Base-by-base conservation (phyloP, 1,140 invertebrate genomes). In the Drosophila tani region DNA sequence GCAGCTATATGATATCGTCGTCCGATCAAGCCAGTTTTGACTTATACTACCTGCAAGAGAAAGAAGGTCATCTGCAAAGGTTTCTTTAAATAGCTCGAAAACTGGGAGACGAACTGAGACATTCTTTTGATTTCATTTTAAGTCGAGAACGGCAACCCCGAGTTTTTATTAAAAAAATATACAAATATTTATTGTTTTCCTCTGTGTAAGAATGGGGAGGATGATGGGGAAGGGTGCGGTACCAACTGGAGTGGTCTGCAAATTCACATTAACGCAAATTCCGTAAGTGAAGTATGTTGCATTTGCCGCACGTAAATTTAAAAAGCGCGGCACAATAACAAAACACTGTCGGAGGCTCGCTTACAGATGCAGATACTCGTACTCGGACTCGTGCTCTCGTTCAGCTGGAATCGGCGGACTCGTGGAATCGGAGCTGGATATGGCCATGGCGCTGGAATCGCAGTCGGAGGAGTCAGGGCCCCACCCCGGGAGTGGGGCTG, bases 251-350 rank as follows among this genome's bases (percentile, higher is more conserved):
- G 85, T 90, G 85, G 85, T 91, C 85, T 85, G 85, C 85, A 90
- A 90, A 90, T 90, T 58, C 82, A 77, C 85, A 90, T 90, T 90
- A 90, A 90, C 86, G 85, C 85, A 90, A 90, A 90, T 90, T 90
- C 85, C 85, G 85, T 82, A 90, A 90, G 85, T 90, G 85, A 90
- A 90, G 85, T 91, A 90, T 90, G 85, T 90, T 90, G 86, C 85
- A 90, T 90, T 90, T 90, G 79, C 85, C 79, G 85, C 75, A 91
- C 85, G 85, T 90, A 91, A 90, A 90, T 90, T 90, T 82, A 85
- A 91, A 90, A 90, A 85, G 81, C 85, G 85, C 75, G 84, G 79
- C 81, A 79, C 85, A 90, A 88, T 90, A 85, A 88, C 82, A 86
- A 86, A 86, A 87, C 85, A 90, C 65, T 79, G 66, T 59, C 58